A percentile compares a stretch with the other conserved stretches of the same genome.
phyloP scores from a whole-genome alignment of 2,888 invertebrate species.

The Brachylomia viminalis region DNA sequence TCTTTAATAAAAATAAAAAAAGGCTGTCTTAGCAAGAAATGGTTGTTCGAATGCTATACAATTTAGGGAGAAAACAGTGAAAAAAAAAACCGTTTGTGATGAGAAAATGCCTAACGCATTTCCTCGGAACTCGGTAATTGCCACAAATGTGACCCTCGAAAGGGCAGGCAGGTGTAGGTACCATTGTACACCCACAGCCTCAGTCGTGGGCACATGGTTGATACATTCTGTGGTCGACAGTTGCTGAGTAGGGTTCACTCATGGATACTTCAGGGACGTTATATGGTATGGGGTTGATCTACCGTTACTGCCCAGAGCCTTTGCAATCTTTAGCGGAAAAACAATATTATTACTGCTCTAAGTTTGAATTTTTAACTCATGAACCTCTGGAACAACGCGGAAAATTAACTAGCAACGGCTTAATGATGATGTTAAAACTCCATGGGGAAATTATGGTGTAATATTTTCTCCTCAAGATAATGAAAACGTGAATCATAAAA shows the following conservation, averaged over 20 bases:
- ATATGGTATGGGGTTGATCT: background rate
- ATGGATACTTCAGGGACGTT: background rate
- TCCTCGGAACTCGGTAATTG: slow-evolving; percentile 15
- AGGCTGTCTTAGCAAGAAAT: background rate
- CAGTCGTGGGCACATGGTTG: background rate
- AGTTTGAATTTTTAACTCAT: too few species aligned
- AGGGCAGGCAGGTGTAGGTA: slow-evolving; percentile 1
- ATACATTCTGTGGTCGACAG: background rate
- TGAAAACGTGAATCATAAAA: slow-evolving; percentile 56
- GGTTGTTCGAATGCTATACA: background rate
- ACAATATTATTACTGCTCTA: background rate
- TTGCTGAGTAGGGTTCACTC: background rate
- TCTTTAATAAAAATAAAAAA: too few species aligned
- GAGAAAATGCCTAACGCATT: background rate
- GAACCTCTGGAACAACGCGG: background rate
- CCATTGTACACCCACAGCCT: background rate
- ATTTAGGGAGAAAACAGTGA: background rate
- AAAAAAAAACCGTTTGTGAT: background rate
- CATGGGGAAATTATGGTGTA: slow-evolving; percentile 33
- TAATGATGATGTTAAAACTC: slow-evolving; percentile 4
- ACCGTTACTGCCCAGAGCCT: background rate
- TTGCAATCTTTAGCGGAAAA: background rate
- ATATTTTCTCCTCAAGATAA: slow-evolving; percentile 40
- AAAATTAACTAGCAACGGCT: slow-evolving; percentile 12
- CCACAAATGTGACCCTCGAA: slow-evolving; percentile 8